Evolutionary conservation across 2,113 vertebrate species (phyloP), one percentile per base, ranked within the genome.

Genomic region (Amblyopsis rosae): DNA sequence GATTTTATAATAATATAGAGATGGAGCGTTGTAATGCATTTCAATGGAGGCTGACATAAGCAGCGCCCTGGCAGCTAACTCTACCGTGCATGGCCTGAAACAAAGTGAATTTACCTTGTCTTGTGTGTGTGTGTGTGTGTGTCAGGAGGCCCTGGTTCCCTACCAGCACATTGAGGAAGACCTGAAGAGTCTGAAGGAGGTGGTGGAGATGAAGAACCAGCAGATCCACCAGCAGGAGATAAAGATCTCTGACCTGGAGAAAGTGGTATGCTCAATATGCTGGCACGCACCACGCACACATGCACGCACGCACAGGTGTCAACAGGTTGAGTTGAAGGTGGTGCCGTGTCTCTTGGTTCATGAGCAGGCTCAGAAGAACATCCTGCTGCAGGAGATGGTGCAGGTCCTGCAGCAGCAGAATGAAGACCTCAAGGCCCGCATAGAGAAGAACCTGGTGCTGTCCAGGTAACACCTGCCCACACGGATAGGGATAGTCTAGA

Each of bases 191-290:
- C 87, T 99, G 74, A 97, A 95, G 79, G 95, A 98, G 54, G 94
- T 99, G 45, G 87, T 99, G 41, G 96, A 98, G 85, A 96, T 99
- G 96, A 99, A 98, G 89, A 99, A 97, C 84, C 93, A 95, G 70
- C 96, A 97, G 75, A 99, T 99, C 71, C 98, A 98, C 78, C 92
- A 97, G 53, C 98, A 98, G 69, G 96, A 99, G 77, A 96, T 94
- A 86, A 96, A 94, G 84, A 98, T 99, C 9, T 90, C 96, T 47
- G 95, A 98, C 59, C 87, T 99, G 76, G 95, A 98, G 82, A 98
- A 94, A 92, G 94, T 98, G 94, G 98, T 98, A 93, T 77, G 91
- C 87, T 90, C 81, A 87, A 78, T 76, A 83, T 64, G 50, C 82
- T 70, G 35, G 35, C 55, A 55, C 11, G 73, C 12, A 73, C 9